A percentile compares a stretch with the other conserved stretches of the same genome.
phyloP scores from a whole-genome alignment of 1,140 invertebrate genomes.

The Drosophila erecta region DNA sequence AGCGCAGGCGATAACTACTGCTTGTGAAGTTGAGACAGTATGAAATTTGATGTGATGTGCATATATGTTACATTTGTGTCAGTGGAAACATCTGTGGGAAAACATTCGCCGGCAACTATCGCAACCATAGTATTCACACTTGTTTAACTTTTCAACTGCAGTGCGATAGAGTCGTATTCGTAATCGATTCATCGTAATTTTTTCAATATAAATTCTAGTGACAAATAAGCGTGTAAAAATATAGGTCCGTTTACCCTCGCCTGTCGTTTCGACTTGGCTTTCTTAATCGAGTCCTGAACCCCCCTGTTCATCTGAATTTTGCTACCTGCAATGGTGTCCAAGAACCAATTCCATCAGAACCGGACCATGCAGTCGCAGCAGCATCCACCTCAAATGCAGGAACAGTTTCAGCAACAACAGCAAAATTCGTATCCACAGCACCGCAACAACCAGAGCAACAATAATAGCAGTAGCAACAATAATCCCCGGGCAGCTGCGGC shows the following conservation, averaged over 20 bases:
- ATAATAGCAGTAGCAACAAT: background rate
- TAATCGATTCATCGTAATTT: background rate
- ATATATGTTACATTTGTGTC: too few species aligned
- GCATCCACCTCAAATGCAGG: slow-evolving; percentile 20
- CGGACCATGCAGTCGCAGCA: slow-evolving; percentile 49
- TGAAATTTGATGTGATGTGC: too few species aligned
- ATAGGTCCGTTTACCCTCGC: background rate
- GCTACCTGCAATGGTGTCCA: slow-evolving; percentile 50
- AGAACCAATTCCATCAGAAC: slow-evolving; percentile 54
- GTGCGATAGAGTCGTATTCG: background rate
- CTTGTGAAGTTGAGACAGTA: background rate
- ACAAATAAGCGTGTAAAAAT: background rate
- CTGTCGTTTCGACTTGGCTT: background rate
- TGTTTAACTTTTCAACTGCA: too few species aligned
- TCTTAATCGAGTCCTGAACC: background rate
- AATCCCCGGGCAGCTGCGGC: slow-evolving; percentile 56
- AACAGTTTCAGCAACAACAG: slow-evolving; percentile 2
- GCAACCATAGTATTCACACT: background rate
- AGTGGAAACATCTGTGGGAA: background rate
- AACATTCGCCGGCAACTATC: too few species aligned
- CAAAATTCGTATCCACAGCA: slow-evolving; percentile 16
- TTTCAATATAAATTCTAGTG: background rate
- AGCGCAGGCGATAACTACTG: background rate
- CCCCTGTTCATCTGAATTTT: background rate
- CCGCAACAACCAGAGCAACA: slow-evolving; percentile 16